Base-by-base conservation (phyloP, 2,113 vertebrate genomes). In the Chlamydotis undulata region DNA sequence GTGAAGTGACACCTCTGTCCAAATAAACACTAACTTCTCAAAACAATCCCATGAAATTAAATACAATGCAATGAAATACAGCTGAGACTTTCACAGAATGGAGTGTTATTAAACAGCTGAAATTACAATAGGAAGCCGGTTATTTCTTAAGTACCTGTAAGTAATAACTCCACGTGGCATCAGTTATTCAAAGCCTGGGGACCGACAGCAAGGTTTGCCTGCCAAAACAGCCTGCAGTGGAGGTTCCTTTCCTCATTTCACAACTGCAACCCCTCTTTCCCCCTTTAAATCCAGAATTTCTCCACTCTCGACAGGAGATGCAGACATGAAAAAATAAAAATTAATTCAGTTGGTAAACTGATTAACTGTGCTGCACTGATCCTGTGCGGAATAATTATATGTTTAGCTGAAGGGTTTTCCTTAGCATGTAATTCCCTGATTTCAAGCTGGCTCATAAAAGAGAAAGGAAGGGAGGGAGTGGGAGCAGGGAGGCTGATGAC, bases 401-500 rank as follows among this genome's bases (percentile, higher is more conserved):
- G 89, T 98, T 98, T 98, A 94, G 96, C 97, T 97, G 95, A 97
- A 98, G 94, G 89, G 81, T 93, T 98, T 98, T 96, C 95, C 94
- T 97, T 97, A 96, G 93, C 97, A 97, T 96, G 95, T 97, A 97
- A 98, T 98, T 98, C 97, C 95, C 83, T 97, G 95, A 97, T 97
- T 98, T 98, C 87, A 97, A 97, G 96, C 95, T 97, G 96, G 95
- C 95, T 97, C 93, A 96, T 96, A 70, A 96, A 95, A 97, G 91
- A 96, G 96, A 95, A 85, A 85, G 94, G 84, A 89, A 86, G 69
- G 94, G 65, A 91, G 56, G 83, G 92, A 86, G 94, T 70, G 70
- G 83, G 81, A 96, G 91, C 90, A 95, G 84, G 84, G 95, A 94
- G 87, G 87, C 89, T 93, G 95, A 87, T 96, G 96, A 95, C 95